Conservation (phyloP, 2,113 vertebrate species). For the Phycodurus eques region DNA sequence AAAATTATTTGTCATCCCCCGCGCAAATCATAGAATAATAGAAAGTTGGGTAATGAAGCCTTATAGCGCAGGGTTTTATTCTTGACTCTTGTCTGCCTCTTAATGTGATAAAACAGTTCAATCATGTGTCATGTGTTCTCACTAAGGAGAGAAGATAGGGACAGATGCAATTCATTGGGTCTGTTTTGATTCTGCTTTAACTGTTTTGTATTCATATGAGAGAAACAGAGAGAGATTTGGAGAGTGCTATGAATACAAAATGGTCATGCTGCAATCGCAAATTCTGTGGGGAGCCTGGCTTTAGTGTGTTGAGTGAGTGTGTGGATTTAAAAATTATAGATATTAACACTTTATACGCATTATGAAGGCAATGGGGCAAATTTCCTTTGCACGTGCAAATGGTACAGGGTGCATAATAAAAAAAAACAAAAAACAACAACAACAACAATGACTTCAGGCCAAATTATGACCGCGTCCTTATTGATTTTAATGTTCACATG, state of each 20-base stretch:
- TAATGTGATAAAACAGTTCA: slow-evolving; percentile 56
- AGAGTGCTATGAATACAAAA: slow-evolving; percentile 60
- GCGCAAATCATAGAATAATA: slow-evolving; percentile 27
- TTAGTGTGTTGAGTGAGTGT: slow-evolving; percentile 9
- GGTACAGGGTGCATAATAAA: neutral
- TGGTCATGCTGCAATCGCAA: slow-evolving; percentile 51
- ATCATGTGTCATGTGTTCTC: slow-evolving; percentile 51
- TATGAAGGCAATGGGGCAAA: neutral
- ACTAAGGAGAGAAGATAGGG: slow-evolving; percentile 19
- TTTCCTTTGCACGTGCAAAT: neutral
- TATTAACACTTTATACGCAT: neutral
- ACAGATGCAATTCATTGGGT: slow-evolving; percentile 34
- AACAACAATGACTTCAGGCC: too few species aligned
- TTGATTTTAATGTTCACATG: too few species aligned
- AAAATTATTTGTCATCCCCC: slow-evolving; percentile 20
- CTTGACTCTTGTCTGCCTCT: slow-evolving; percentile 44
- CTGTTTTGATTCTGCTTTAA: slow-evolving; percentile 46
- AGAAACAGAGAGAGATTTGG: slow-evolving; percentile 41
- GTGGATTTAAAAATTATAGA: neutral
- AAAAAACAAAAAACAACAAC: too few species aligned
- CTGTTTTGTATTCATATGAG: slow-evolving; percentile 65
- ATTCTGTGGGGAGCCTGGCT: slow-evolving; percentile 48
- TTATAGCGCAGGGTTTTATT: slow-evolving; percentile 29
- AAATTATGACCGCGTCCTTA: too few species aligned
- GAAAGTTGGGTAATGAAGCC: slow-evolving; percentile 43